Percentiles rank a stretch among this genome's conserved stretches.
Evolutionary conservation across 2,113 vertebrate genomes (phyloP).

Genomic region (Sinocyclocheilus maitianheensis): DNA sequence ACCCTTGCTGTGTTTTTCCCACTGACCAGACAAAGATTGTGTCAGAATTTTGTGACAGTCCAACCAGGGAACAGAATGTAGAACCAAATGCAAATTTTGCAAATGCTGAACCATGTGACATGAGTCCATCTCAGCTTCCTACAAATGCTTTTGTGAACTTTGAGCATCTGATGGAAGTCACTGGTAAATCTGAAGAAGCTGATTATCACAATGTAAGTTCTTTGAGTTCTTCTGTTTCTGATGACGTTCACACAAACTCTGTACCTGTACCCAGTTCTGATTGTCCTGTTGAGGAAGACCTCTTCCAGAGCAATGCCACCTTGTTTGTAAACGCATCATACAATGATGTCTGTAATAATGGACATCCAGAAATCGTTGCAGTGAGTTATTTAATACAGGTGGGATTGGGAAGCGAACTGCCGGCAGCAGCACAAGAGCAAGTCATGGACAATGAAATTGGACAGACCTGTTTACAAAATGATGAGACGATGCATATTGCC

Average conservation of each 20-base stretch:
- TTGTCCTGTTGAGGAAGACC: not conserved
- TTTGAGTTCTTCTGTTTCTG: not conserved
- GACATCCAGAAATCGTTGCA: not conserved
- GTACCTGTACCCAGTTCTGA: not conserved
- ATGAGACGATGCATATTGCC: not conserved
- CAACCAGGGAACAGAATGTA: not conserved
- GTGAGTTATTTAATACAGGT: not conserved
- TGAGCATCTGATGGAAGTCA: not conserved
- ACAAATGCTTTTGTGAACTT: not conserved
- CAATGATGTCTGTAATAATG: slow-evolving; percentile 23
- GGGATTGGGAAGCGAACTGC: not conserved
- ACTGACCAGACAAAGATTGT: not conserved
- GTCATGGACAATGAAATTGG: slow-evolving; percentile 8
- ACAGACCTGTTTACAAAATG: not conserved
- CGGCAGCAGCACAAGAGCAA: not conserved
- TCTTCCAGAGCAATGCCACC: not conserved
- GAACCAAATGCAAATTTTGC: slow-evolving; percentile 12
- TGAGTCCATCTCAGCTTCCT: not conserved
- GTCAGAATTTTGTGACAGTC: slow-evolving; percentile 18
- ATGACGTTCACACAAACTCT: slow-evolving; percentile 1
- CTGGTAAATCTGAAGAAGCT: not conserved
- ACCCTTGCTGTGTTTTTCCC: not conserved
- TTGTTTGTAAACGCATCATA: not conserved
- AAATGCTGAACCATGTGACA: not conserved
- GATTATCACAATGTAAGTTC: not conserved